Evolutionary conservation across 2,797 vertebrate species (phyloP).

Genomic region (Poeciliopsis paucimaculata): DNA sequence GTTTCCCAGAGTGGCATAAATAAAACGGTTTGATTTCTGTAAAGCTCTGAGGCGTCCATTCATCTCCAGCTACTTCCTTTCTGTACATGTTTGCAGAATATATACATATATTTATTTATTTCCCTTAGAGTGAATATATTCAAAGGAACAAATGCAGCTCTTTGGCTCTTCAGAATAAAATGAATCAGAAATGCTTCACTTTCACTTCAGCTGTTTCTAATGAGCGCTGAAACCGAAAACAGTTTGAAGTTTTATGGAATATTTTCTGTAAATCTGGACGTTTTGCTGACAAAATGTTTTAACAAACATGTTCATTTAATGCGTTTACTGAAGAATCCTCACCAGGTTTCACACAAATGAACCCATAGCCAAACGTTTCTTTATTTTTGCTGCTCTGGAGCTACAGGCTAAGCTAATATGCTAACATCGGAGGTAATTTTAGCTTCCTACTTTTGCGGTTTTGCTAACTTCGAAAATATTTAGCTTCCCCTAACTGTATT

Average conservation of each 20-base stretch:
- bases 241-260: conserved; percentile 1
- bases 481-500: too few relatives aligned
- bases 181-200: conserved; percentile 25
- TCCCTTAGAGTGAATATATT: neutral
- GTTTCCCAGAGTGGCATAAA: neutral
- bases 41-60: neutral
- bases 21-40: neutral
- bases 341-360: neutral
- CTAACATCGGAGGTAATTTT: neutral
- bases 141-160: conserved; percentile 28
- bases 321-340: neutral
- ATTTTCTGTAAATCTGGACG: conserved; percentile 12
- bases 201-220: conserved; percentile 25
- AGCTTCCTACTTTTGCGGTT: neutral
- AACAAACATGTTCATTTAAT: neutral
- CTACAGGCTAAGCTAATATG: too few relatives aligned
- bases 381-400: neutral
- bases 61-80: neutral
- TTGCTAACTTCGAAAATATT: too few relatives aligned
- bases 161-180: conserved; percentile 16
- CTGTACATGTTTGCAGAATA: neutral
- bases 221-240: neutral
- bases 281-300: conserved; percentile 1
- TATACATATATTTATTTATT: neutral
- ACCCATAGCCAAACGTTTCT: conserved; percentile 21